Evolutionary conservation across 2,888 invertebrate species (phyloP).

Genomic region (Pardosa pseudoannulata): DNA sequence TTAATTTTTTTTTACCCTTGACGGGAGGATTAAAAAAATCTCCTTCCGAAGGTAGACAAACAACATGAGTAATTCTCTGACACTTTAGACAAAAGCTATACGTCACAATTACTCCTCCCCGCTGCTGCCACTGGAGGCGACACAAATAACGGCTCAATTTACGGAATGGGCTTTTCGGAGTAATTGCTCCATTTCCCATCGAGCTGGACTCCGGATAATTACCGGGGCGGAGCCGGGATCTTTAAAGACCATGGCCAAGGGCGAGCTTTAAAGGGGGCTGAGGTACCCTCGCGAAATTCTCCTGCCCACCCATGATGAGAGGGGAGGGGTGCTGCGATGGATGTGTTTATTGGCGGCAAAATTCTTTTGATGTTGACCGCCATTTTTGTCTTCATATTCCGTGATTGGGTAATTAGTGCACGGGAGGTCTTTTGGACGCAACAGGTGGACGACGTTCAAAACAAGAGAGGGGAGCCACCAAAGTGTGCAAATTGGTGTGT

Average conservation of each 20-base stretch:
- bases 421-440: not conserved
- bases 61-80: not conserved
- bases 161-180: not conserved
- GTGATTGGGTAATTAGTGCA: conserved; percentile 3
- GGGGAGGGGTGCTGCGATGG: not conserved
- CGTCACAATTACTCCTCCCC: conserved; percentile 11
- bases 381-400: not conserved
- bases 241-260: conserved; percentile 1
- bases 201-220: not conserved
- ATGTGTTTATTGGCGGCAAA: conserved; percentile 17
- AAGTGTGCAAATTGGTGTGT: not conserved
- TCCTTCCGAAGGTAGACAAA: not conserved
- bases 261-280: not conserved
- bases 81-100: conserved; percentile 1
- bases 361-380: not conserved
- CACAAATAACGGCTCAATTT: conserved; percentile 16
- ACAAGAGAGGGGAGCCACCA: not conserved
- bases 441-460: conserved; percentile 15
- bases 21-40: not conserved
- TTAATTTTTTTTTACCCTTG: not conserved
- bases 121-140: conserved; percentile 10
- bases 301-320: conserved; percentile 6
- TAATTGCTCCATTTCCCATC: not conserved
- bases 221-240: conserved; percentile 5
- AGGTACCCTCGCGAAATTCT: not conserved